Evolutionary conservation across 2,113 vertebrate genomes (phyloP).

Genomic region (Pogona vitticeps): DNA sequence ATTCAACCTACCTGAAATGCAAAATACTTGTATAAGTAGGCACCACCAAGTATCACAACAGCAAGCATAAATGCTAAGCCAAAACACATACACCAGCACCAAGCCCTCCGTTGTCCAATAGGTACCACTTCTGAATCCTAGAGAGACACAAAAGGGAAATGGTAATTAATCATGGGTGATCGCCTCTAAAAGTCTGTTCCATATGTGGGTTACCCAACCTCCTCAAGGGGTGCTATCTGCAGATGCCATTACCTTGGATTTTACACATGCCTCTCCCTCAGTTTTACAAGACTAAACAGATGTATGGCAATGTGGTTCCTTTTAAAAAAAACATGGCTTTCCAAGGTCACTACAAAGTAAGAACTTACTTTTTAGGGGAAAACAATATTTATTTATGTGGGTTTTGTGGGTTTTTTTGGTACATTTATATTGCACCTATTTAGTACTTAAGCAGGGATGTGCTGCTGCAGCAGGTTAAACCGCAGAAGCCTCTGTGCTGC

Average conservation of each 20-base stretch:
- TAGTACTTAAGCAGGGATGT: no score
- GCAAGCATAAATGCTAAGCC: slow-evolving; percentile 93
- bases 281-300: accelerated
- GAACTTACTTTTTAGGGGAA: not conserved
- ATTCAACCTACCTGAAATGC: slow-evolving; percentile 81
- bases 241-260: no score
- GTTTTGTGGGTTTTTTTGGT: no score
- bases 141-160: slow-evolving; percentile 15
- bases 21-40: slow-evolving; percentile 91
- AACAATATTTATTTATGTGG: no score
- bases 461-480: no score
- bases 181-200: no score
- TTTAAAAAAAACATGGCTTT: accelerated
- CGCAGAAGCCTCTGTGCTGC: no score
- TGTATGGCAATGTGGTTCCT: not conserved
- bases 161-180: not conserved
- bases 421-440: no score
- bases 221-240: no score
- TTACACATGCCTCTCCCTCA: not conserved
- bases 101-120: slow-evolving; percentile 83
- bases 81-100: slow-evolving; percentile 97
- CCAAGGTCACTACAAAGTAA: not conserved
- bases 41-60: slow-evolving; percentile 91
- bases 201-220: no score
- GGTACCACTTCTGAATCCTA: slow-evolving; percentile 87